A percentile compares a stretch with the other conserved stretches of the same genome.
These are phyloP conservation scores for Spodoptera frugiperda DNA, from an alignment of 1,140 invertebrate species.

Conservation along the genomic window DNA sequence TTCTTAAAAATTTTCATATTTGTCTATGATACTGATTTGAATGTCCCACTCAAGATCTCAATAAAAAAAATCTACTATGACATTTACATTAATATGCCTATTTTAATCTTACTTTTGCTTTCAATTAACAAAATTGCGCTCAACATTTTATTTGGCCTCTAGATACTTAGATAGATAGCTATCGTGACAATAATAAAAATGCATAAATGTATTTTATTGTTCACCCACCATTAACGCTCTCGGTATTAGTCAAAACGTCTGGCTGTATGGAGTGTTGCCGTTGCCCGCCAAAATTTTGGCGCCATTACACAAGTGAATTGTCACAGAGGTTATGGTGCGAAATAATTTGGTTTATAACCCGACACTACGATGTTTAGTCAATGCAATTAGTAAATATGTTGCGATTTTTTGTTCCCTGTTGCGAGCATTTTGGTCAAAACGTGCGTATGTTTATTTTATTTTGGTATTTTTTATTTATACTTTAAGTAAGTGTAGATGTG, in stretches of 20 bases:
- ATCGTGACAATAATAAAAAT: conserved; percentile 54
- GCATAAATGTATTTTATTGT: conserved; percentile 68
- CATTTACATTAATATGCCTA: too few species aligned
- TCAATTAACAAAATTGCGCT: not conserved
- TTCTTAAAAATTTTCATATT: too few species aligned
- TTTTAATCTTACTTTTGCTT: not conserved
- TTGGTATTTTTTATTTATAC: too few species aligned
- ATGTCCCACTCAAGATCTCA: too few species aligned
- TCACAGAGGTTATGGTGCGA: conserved; percentile 81
- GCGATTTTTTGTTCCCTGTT: conserved; percentile 15
- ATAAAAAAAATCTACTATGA: too few species aligned
- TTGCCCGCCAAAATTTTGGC: conserved; percentile 77
- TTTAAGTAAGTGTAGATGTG: too few species aligned
- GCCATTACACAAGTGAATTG: conserved; percentile 83
- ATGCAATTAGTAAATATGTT: conserved; percentile 65
- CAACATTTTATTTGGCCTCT: not conserved
- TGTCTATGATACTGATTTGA: conserved; percentile 39
- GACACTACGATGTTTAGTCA: conserved; percentile 71
- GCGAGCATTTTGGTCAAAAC: not conserved
- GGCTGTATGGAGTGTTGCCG: conserved; percentile 63
- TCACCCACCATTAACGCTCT: conserved; percentile 64
- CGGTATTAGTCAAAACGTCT: conserved; percentile 59
- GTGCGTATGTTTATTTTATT: not conserved
- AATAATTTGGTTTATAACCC: conserved; percentile 84
- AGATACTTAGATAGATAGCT: not conserved